Base-by-base conservation (phyloP, 2,888 invertebrate species). In the Thecocarcelia acutangulata region DNA sequence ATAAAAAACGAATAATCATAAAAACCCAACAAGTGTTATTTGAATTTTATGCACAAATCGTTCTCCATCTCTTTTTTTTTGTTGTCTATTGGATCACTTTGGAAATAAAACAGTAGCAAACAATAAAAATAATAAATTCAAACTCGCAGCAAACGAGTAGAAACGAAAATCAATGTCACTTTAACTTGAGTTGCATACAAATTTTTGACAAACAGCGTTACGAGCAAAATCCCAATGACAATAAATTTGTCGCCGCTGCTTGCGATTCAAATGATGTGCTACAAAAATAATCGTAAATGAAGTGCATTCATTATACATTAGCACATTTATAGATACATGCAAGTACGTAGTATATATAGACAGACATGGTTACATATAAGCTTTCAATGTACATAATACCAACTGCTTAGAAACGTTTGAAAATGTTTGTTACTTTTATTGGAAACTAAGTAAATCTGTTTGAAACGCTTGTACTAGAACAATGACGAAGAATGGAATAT, bases 91-190 rank as follows among this genome's bases (percentile, higher is more conserved):
- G 8, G 33, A 33, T 33, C 33, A 6, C 33, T 33, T 8, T 1
- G 8, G 8, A 33, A 33, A 33, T 8, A 33, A 33, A 61, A 50
- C 37, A 76, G 15, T 46, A 46, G 52, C 61, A 66, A 59, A 21
- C 33, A 69, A 19, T 2, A 59, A 15, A 19, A 21, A 50, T 50
- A 56, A 58, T n/a, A 77, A 24, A 56, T 68, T 59, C 17, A 68
- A 56, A 50, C 64, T 44, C 8, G 33, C 33, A 33, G 33, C 33
- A 33, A 33, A 33, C 33, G 9, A 33, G 42, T n/a, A 44, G 59
- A 74, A 78, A 74, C 69, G 54, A 78, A 82, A 82, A 70, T 78
- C 82, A 82, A 82, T 82, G 78, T 70, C 82, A 82, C 64, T 44
- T 64, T 70, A 74, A 77, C 78, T 69, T 82, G 82, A 78, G 74